Base-by-base conservation (phyloP, 2,113 vertebrate species). In the Macroglossus sobrinus region DNA sequence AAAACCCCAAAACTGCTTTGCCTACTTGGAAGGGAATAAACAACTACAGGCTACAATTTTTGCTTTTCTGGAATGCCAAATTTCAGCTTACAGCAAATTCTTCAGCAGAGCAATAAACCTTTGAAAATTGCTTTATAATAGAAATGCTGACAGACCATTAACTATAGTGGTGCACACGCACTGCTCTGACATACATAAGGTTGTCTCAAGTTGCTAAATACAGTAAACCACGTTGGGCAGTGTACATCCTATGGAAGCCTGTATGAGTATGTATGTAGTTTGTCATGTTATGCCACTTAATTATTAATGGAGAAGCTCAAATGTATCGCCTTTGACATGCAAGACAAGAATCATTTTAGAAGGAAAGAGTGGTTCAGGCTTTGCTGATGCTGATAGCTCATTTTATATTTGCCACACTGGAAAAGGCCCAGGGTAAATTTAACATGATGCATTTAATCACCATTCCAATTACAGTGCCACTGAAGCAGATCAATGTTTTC, bases 41-140 rank as follows among this genome's bases (percentile, higher is more conserved):
- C 43, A 92, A 90, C 89, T 94, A 64, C 19, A 33, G 91, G 59
- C 96, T 98, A 8, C 45, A 91, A 80, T 96, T 98, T 96, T 96
- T 98, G 85, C 97, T 98, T 98, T 97, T 97, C 84, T 96, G 3
- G 0, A 92, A 96, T 98, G 97, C 93, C 94, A 98, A n/a, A 94
- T 97, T 98, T 98, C 79, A 95, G 94, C 94, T 98, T 88, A 5
- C 89, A 97, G 90, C 94, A 94, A 97, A 97, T 98, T 98, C 95
- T 98, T 98, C 92, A 98, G 96, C 85, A 74, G 95, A 97, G 97
- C 97, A 98, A 98, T 97, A 98, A 98, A 97, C 93, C 97, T 98
- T 97, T 98, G 97, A 97, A 98, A 98, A 98, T 98, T 98, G 97
- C 98, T 98, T 98, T 98, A 97, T 98, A 98, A 98, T 98, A 98